Evolutionary conservation across 2,797 vertebrate genomes (phyloP).

Genomic region (Tokudaia muenninki): DNA sequence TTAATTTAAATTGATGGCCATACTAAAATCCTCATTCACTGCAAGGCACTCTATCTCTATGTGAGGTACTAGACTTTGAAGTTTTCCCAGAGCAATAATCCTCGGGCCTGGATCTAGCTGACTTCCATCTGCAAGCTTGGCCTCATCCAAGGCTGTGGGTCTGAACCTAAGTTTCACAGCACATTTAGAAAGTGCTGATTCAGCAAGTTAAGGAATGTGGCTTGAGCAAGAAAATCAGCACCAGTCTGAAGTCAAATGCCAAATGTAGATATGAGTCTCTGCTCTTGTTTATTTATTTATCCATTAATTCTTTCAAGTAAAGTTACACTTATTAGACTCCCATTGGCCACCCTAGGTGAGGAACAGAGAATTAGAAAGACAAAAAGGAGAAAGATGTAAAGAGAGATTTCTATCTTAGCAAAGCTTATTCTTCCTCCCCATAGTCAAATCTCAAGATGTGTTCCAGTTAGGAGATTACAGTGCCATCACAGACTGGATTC

Average conservation of each 20-base stretch:
- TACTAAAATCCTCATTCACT: conserved; percentile 43
- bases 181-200: conserved; percentile 9
- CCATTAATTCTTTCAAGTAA: conserved; percentile 9
- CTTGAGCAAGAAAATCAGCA: not conserved
- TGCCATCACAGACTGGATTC: not conserved
- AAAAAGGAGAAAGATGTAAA: not conserved
- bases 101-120: conserved; percentile 28
- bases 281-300: conserved; percentile 20
- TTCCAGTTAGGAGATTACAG: not conserved
- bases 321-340: not conserved
- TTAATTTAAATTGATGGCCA: conserved; percentile 20
- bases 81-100: conserved; percentile 38
- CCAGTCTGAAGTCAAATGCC: not conserved
- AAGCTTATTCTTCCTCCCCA: not conserved
- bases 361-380: not conserved
- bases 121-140: conserved; percentile 22
- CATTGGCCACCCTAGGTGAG: not conserved
- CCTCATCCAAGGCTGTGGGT: not conserved
- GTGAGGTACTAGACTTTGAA: not conserved
- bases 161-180: conserved; percentile 1
- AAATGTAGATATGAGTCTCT: not conserved
- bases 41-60: not conserved
- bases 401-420: not conserved
- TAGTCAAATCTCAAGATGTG: not conserved
- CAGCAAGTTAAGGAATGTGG: not conserved